phyloP scores from a whole-genome alignment of 2,888 invertebrate genomes.

The Idaea biselata region DNA sequence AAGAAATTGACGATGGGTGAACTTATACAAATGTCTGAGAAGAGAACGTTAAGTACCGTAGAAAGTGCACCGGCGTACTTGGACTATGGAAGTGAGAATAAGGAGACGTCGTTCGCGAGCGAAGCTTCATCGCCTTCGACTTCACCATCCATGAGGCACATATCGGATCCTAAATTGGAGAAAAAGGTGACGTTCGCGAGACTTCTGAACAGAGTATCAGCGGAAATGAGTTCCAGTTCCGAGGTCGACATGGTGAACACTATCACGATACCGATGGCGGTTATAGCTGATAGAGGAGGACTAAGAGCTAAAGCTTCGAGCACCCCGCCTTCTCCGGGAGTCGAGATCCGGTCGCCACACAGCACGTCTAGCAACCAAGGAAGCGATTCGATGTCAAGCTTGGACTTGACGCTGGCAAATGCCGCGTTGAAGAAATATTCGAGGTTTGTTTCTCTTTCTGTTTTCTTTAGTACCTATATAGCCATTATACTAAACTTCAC shows the following conservation, averaged over 20 bases:
- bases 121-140: conserved; percentile 76
- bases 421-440: conserved; percentile 80
- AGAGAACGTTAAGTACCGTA: conserved; percentile 70
- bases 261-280: conserved; percentile 73
- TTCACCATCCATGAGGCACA: conserved; percentile 78
- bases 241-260: conserved; percentile 83
- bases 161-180: conserved; percentile 85
- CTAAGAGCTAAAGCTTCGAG: conserved; percentile 68
- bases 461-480: background rate
- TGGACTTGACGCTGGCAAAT: conserved; percentile 83
- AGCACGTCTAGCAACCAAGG: conserved; percentile 89
- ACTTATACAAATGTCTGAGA: conserved; percentile 86
- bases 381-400: conserved; percentile 88
- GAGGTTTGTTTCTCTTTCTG: conserved; percentile 42
- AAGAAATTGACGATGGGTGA: conserved; percentile 86
- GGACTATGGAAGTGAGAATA: conserved; percentile 73
- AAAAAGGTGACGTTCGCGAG: conserved; percentile 90
- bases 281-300: conserved; percentile 64
- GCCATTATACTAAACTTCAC: too few species aligned
- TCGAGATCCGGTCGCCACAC: conserved; percentile 82
- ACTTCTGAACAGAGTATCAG: conserved; percentile 86
- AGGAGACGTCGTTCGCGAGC: conserved; percentile 83
- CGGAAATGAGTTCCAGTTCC: conserved; percentile 88
- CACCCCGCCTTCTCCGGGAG: conserved; percentile 84
- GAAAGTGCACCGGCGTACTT: conserved; percentile 74